phyloP scores from a whole-genome alignment of 64 coral and sea anemone species.

The Stichodactyla mertensii region DNA sequence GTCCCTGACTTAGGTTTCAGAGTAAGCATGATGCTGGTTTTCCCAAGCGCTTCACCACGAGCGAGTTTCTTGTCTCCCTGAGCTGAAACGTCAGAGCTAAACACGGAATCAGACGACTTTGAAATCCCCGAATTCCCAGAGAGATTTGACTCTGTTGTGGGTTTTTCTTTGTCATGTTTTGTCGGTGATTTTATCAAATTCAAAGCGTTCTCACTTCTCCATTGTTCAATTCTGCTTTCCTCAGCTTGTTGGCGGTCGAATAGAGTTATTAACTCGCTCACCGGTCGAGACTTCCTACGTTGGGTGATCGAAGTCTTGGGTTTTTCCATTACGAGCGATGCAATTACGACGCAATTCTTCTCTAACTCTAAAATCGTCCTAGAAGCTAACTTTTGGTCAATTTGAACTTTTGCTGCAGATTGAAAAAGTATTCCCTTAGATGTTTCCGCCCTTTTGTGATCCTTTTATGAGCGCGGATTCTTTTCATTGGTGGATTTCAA shows the following conservation, averaged over 20 bases:
- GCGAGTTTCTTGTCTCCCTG: background rate
- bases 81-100: background rate
- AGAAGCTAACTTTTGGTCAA: background rate
- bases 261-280: constrained; percentile 24
- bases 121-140: constrained; percentile 13
- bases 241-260: constrained; percentile 20
- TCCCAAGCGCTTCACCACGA: background rate
- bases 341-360: background rate
- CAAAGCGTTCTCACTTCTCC: constrained; percentile 20
- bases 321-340: background rate
- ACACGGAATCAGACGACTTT: background rate
- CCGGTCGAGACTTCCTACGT: background rate
- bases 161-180: constrained; percentile 10
- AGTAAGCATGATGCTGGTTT: background rate
- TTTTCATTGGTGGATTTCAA: background rate
- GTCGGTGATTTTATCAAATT: constrained; percentile 15
- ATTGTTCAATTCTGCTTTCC: background rate
- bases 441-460: background rate
- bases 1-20: background rate
- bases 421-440: background rate
- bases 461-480: background rate
- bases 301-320: background rate
- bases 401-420: background rate
- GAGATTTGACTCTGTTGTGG: background rate
- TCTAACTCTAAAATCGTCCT: background rate